Evolutionary conservation across 2,888 invertebrate genomes (phyloP), one percentile per base, ranked within the genome.

Genomic region (Lithophane ornitopus): DNA sequence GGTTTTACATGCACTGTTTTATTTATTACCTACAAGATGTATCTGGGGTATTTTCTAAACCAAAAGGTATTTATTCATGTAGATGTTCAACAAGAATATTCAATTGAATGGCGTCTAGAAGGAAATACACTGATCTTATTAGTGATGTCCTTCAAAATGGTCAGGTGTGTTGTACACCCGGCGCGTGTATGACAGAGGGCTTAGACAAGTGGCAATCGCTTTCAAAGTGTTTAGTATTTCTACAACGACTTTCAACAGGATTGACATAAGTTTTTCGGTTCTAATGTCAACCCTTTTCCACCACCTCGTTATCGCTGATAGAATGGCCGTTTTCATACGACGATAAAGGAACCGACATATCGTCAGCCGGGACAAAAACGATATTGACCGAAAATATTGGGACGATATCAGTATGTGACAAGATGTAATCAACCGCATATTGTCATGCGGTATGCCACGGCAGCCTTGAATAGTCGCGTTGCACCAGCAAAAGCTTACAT

Each of bases 21-120:
- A 85, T 85, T 85, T 77, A 76, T 81, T 84, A 73, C 54, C 16
- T 70, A 71, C 16, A 59, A 67, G 28, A 67, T 52, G 52, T 62
- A 54, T 67, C n/a, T 44, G 1, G 34, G 14, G 34, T 49, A 63
- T 63, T 49, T 49, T 41, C 39, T 62, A 26, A 59, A 52, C 19
- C 19, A 71, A 78, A 46, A 19, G 16, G 16, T 28, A 19, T 69
- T 34, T 44, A 26, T 67, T 54, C 11, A 67, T n/a, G n/a, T 67
- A 34, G 14, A 66, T 9, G 22, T 49, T 34, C 9, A 34, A 34
- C 34, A 66, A 49, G 49, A 49, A 34, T n/a, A n/a, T 66, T 49
- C 14, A 34, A 22, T n/a, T 49, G 6, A 9, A 66, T 66, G 22
- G 22, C n/a, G n/a, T 65, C 19, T 41, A 46, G 22, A 44, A 65